Conservation (phyloP, 1,140 invertebrate species). For the Anastrepha obliqua region DNA sequence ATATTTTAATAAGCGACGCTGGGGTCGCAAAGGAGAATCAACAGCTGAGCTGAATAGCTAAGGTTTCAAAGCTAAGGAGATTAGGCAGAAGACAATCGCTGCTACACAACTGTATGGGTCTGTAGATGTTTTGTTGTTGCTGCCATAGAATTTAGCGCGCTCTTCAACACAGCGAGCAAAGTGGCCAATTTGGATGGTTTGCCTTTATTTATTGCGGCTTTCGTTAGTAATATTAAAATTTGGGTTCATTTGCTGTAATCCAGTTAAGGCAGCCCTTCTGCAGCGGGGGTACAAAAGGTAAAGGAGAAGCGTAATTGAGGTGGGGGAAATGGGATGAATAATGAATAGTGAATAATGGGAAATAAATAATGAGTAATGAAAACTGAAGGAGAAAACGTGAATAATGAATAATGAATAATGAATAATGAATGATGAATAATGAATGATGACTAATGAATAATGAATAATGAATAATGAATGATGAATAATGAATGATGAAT, state of each 20-base stretch:
- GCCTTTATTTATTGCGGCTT: slow-evolving; percentile 37
- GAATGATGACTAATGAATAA: too few relatives aligned
- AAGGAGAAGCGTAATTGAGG: background rate
- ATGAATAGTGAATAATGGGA: background rate
- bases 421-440: too few relatives aligned
- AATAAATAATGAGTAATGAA: background rate
- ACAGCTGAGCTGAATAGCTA: slow-evolving; percentile 27
- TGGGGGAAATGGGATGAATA: background rate
- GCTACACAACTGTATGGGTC: background rate
- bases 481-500: too few relatives aligned
- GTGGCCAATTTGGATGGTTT: slow-evolving; percentile 46
- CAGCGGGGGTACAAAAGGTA: too few relatives aligned
- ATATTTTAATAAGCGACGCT: slow-evolving; percentile 43
- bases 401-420: too few relatives aligned
- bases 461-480: too few relatives aligned
- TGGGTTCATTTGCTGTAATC: slow-evolving; percentile 31
- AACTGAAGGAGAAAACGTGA: background rate
- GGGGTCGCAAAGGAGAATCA: background rate
- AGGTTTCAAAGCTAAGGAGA: too few relatives aligned
- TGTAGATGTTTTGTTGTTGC: background rate
- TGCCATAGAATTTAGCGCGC: background rate
- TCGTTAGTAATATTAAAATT: slow-evolving; percentile 31
- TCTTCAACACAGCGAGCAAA: background rate
- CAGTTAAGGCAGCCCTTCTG: background rate
- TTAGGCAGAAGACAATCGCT: slow-evolving; percentile 3